These are phyloP conservation scores for Ctenodactylus gundi DNA, from an alignment of 2,113 vertebrate genomes.

Conservation along the genomic window DNA sequence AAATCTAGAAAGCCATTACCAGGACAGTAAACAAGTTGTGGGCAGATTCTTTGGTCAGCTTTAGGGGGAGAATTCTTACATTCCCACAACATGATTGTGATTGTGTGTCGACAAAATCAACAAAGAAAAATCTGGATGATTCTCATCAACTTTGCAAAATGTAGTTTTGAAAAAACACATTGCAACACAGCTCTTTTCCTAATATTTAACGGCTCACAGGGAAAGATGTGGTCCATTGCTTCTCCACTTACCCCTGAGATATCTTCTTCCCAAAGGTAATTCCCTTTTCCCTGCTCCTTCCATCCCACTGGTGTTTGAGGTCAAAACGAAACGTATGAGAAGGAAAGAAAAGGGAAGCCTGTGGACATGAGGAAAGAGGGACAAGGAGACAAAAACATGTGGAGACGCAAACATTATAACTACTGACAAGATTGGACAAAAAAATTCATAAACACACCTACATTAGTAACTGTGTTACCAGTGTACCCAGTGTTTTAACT, in stretches of 20 bases:
- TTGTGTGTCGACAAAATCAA: slow-evolving; percentile 63
- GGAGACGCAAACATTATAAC: neutral
- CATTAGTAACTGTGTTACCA: neutral
- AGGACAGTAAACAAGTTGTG: too few species aligned
- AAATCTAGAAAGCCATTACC: too few species aligned
- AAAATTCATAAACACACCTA: neutral
- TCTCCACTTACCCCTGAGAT: too few species aligned
- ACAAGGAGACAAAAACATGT: neutral
- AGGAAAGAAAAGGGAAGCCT: neutral
- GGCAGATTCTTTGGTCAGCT: too few species aligned
- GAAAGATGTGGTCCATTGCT: neutral
- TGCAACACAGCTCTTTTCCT: neutral
- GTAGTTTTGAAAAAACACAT: neutral
- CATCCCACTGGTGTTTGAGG: neutral
- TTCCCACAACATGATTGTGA: slow-evolving; percentile 64
- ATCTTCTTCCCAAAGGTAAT: neutral
- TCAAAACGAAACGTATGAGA: neutral
- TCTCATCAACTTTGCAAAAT: neutral
- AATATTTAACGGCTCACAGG: neutral
- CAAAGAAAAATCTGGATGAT: slow-evolving; percentile 35
- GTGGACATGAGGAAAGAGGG: neutral
- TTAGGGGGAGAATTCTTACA: too few species aligned
- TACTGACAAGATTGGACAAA: neutral
- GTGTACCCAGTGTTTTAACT: neutral
- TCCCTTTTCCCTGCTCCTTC: neutral